Base-by-base conservation (phyloP, 2,888 invertebrate species). In the Frankliniella fusca region DNA sequence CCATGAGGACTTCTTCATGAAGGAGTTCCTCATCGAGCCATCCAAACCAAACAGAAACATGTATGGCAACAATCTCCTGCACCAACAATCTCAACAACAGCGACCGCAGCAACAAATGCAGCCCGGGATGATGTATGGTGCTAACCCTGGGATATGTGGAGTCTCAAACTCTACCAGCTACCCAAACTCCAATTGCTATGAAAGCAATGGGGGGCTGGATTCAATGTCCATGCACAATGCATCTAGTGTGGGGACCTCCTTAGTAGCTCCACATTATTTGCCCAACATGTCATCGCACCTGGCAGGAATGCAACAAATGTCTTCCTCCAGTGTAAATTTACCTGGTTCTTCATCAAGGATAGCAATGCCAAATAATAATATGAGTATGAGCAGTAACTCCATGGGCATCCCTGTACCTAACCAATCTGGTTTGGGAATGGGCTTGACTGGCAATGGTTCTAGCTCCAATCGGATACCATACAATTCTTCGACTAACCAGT, bases 1-100 rank as follows among this genome's bases (percentile, higher is more conserved):
- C 12, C 70, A 76, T 27, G 70, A 76, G n/a, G 70, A 76, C 70
- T 76, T 76, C 23, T 76, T 76, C 70, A 76, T 76, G 27, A 76
- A 76, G 70, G 70, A 76, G 70, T 76, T 76, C 27, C 70, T 76
- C 70, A n/a, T 76, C 12, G 70, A 76, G 27, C 70, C 70, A 2
- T 76, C 70, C n/a, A 76, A 76, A 27, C 70, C 70, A 76, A 23
- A 23, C 12, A 76, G 70, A 76, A 76, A 27, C 23, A 76, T 76
- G 70, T 76, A 27, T 9, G 27, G 70, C 70, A 76, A 76, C 70
- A 76, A 76, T 76, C 27, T 27, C 9, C 8, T 76, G 70, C 70
- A 76, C 27, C 70, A 76, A 27, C 70, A 76, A 76, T 3, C 70
- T 12, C 70, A 76, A 27, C 70, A 76, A 27, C 70, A 76, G 27